Evolutionary conservation across 1,140 invertebrate species (phyloP), one percentile per base, ranked within the genome.

Genomic region (Cydia fagiglandana): DNA sequence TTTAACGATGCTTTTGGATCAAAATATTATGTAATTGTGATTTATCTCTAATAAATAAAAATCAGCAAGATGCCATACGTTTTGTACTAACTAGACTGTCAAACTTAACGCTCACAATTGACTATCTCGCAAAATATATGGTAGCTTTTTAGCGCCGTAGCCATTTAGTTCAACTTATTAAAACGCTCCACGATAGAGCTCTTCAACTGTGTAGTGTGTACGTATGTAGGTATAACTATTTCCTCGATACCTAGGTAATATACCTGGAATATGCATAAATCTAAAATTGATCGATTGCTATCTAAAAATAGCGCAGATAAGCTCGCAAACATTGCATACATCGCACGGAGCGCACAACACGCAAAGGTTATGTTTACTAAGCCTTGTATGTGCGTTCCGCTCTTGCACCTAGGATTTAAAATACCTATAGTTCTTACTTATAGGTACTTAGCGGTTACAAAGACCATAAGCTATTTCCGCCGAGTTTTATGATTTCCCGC

Each of bases 401-500:
- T 68, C 73, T 61, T 78, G 77, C 77, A 80, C 80, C 41, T 75
- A 73, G 73, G 78, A 77, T 82, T 61, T 75, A 77, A 81, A 74
- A 13, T 83, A 83, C 80, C 82, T 78, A 75, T 84, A 81, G 80
- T 82, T 81, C n/a, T n/a, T n/a, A n/a, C n/a, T n/a, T n/a, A 53
- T 81, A 81, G 79, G 80, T 68, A 24, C 66, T 78, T 82, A 83
- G 82, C 73, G 24, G 75, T 75, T 73, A 13, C 64, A 34, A 50
- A 73, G 80, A 81, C 82, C 84, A 83, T 79, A 83, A 79, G 75
- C 81, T 84, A 83, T 75, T 50, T 78, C 75, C 77, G 80, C 77
- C 77, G 78, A 77, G 73, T 78, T 83, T 82, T 84, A 79, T 83
- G 79, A 76, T 86, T 88, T 88, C 81, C 64, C 77, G 85, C 86